phyloP scores from a whole-genome alignment of 1,140 invertebrate genomes.

The Megathymus violae region DNA sequence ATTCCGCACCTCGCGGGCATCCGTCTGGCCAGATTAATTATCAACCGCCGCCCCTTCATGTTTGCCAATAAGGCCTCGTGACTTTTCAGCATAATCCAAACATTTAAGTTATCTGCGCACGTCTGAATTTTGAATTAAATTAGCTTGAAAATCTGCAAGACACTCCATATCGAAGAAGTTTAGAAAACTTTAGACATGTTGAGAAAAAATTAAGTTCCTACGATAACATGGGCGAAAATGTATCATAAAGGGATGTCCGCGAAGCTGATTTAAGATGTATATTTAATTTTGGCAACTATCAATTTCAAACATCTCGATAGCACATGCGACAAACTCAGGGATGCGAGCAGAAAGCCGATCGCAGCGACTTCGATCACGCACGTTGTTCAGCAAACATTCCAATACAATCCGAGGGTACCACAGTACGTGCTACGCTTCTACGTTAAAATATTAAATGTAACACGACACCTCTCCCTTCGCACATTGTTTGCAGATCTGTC shows the following conservation, averaged over 20 bases:
- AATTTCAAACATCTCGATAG: constrained; percentile 23
- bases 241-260: no score
- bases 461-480: constrained; percentile 18
- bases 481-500: constrained; percentile 38
- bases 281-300: constrained; percentile 8
- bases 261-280: constrained; percentile 1
- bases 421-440: constrained; percentile 43
- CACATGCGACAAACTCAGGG: constrained; percentile 33
- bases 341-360: constrained; percentile 55
- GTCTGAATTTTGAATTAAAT: constrained; percentile 31
- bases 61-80: constrained; percentile 76
- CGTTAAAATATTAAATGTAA: constrained; percentile 51
- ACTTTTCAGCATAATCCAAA: constrained; percentile 52
- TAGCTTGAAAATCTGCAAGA: constrained; percentile 20
- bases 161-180: constrained; percentile 1
- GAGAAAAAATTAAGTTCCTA: constrained; percentile 19
- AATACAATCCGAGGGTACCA: constrained; percentile 39
- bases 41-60: constrained; percentile 67
- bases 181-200: constrained; percentile 1
- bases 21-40: constrained; percentile 81
- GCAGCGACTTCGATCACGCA: constrained; percentile 56
- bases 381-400: constrained; percentile 56
- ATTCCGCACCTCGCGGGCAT: constrained; percentile 64
- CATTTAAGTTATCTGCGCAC: constrained; percentile 24
- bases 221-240: no score